A percentile compares a stretch with the other conserved stretches of the same genome.
phyloP scores from a whole-genome alignment of 1,140 invertebrate genomes.

The Aphelenchoides avenae region DNA sequence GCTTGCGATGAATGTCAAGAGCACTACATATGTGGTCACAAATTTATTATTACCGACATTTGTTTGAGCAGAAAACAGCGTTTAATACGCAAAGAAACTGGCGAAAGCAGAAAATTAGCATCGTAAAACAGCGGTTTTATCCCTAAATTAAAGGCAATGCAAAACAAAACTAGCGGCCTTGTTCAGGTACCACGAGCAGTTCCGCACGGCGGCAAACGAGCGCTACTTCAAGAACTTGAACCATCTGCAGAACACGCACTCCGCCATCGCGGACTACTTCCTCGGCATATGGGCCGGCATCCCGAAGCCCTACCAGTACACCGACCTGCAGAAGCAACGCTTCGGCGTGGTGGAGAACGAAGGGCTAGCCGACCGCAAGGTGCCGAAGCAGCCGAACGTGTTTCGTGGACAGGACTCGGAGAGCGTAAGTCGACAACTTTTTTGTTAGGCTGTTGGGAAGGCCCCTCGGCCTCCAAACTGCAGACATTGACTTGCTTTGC shows the following conservation, averaged over 20 bases:
- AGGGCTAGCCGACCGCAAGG: slow-evolving; percentile 87
- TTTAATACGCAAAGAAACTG: no score
- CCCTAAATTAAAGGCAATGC: no score
- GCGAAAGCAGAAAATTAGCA: no score
- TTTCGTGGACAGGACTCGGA: slow-evolving; percentile 83
- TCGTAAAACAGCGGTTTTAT: no score
- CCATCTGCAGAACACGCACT: slow-evolving; percentile 91
- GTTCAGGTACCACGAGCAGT: slow-evolving; percentile 71
- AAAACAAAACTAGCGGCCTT: no score
- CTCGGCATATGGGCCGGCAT: slow-evolving; percentile 77
- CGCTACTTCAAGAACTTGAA: slow-evolving; percentile 95
- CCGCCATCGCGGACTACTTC: slow-evolving; percentile 94
- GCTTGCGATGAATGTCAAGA: no score
- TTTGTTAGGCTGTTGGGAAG: no score
- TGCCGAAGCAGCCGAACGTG: slow-evolving; percentile 87
- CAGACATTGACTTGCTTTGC: no score
- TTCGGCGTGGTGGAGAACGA: slow-evolving; percentile 74
- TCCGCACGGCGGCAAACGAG: slow-evolving; percentile 83
- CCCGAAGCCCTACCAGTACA: slow-evolving; percentile 88
- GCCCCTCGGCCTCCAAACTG: no score
- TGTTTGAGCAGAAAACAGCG: no score
- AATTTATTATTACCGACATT: no score
- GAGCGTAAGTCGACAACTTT: slow-evolving; percentile 78
- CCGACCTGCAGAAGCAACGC: slow-evolving; percentile 67
- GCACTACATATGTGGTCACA: no score